Evolutionary conservation across 2,888 invertebrate genomes (phyloP).

Genomic region (Andrena bicolor): DNA sequence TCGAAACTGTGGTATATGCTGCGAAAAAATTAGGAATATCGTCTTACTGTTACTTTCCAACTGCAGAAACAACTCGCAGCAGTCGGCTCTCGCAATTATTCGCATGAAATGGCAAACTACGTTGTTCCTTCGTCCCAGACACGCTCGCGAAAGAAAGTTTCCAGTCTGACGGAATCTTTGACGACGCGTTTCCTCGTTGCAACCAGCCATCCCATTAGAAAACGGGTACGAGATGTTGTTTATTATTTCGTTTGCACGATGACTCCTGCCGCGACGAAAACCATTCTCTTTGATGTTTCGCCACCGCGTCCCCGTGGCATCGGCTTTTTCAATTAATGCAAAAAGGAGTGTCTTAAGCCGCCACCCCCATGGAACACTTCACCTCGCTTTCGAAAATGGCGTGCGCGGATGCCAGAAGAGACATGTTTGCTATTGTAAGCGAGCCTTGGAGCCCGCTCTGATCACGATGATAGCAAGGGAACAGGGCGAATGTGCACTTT

Average conservation of each 20-base stretch:
- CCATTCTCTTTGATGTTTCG: slow-evolving; percentile 75
- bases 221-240: slow-evolving; percentile 64
- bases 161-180: slow-evolving; percentile 54
- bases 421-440: slow-evolving; percentile 51
- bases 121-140: slow-evolving; percentile 6
- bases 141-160: slow-evolving; percentile 24
- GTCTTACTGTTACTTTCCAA: not conserved
- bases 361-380: slow-evolving; percentile 61
- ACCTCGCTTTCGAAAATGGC: slow-evolving; percentile 67
- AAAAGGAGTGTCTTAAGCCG: slow-evolving; percentile 73
- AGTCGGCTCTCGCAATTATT: slow-evolving; percentile 6
- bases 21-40: not conserved
- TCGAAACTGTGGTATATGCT: not conserved
- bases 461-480: slow-evolving; percentile 19
- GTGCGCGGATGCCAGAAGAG: slow-evolving; percentile 56
- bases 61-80: not conserved
- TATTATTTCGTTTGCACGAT: slow-evolving; percentile 76
- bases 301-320: slow-evolving; percentile 69
- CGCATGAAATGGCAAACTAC: slow-evolving; percentile 4
- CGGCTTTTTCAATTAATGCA: slow-evolving; percentile 79
- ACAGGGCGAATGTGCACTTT: slow-evolving; percentile 27
- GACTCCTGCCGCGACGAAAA: slow-evolving; percentile 69
- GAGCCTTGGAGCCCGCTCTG: slow-evolving; percentile 14
- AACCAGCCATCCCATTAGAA: slow-evolving; percentile 71
- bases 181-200: slow-evolving; percentile 37